These are phyloP conservation scores for Siniperca undulata DNA, from an alignment of 2,797 vertebrate species.

Conservation along the genomic window DNA sequence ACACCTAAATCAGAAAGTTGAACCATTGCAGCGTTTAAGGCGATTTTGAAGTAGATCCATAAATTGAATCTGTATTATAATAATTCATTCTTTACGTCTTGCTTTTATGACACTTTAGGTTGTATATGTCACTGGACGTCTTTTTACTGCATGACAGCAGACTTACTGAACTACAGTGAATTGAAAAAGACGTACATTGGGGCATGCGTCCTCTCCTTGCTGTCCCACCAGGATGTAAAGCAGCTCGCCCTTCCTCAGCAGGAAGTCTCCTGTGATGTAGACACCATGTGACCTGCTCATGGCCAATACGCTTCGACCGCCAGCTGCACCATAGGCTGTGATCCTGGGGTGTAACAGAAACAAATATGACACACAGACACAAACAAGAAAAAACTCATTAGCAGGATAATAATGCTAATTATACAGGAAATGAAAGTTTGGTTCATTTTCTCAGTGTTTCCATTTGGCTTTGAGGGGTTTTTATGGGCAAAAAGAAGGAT, in stretches of 20 bases:
- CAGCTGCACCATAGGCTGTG: constrained; percentile 94
- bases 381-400: constrained; percentile 20
- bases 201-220: constrained; percentile 95
- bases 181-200: constrained; percentile 88
- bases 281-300: constrained; percentile 91
- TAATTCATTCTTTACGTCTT: constrained; percentile 12
- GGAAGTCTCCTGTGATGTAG: constrained; percentile 92
- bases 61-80: constrained; percentile 8
- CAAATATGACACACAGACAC: constrained; percentile 3
- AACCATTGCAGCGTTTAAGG: constrained; percentile 3
- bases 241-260: constrained; percentile 89
- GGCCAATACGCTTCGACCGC: constrained; percentile 93
- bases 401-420: constrained; percentile 26
- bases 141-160: not conserved
- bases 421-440: constrained; percentile 10
- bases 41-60: constrained; percentile 16
- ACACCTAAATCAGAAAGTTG: constrained; percentile 16
- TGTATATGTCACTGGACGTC: not conserved
- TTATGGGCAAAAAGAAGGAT: not conserved
- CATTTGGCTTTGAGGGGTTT: not conserved
- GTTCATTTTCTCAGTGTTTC: constrained; percentile 11
- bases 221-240: constrained; percentile 96
- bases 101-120: not conserved
- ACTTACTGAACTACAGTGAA: not conserved
- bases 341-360: constrained; percentile 84